These are phyloP conservation scores for Agrilus cyanescens DNA, from an alignment of 2,888 invertebrate genomes.

Conservation along the genomic window DNA sequence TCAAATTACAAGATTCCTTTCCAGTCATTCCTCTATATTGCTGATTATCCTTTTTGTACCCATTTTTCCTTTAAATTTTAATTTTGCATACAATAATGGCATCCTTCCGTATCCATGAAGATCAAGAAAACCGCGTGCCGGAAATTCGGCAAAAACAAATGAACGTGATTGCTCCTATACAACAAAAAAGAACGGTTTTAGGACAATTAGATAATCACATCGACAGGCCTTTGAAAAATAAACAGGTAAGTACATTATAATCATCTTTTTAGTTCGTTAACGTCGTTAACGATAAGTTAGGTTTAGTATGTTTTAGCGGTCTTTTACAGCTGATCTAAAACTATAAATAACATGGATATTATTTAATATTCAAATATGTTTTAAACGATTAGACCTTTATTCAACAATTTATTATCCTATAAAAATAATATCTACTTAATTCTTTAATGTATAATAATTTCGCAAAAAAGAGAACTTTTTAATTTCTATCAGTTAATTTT, in stretches of 20 bases:
- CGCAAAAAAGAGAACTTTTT: too few relatives aligned
- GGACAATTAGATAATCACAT: constrained; percentile 49
- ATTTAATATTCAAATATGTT: background rate
- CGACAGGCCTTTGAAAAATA: constrained; percentile 30
- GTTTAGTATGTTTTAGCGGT: too few relatives aligned
- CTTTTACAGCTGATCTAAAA: background rate
- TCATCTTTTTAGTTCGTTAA: background rate
- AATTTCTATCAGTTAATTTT: too few relatives aligned
- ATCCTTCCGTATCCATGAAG: constrained; percentile 63
- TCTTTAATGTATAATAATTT: too few relatives aligned
- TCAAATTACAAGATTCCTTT: too few relatives aligned
- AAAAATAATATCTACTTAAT: too few relatives aligned
- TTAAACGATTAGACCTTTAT: background rate
- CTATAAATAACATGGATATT: background rate
- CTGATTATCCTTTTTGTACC: too few relatives aligned
- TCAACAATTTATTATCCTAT: background rate
- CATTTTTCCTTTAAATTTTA: constrained; percentile 5
- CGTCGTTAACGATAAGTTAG: background rate
- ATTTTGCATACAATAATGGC: constrained; percentile 43
- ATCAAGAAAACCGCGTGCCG: constrained; percentile 58
- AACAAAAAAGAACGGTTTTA: constrained; percentile 50
- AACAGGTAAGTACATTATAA: constrained; percentile 20
- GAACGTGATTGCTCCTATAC: constrained; percentile 42
- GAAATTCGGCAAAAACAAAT: constrained; percentile 31
- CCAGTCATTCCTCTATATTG: too few relatives aligned